Evolutionary conservation across 2,888 invertebrate genomes (phyloP).

Genomic region (Calameuta pallipes): DNA sequence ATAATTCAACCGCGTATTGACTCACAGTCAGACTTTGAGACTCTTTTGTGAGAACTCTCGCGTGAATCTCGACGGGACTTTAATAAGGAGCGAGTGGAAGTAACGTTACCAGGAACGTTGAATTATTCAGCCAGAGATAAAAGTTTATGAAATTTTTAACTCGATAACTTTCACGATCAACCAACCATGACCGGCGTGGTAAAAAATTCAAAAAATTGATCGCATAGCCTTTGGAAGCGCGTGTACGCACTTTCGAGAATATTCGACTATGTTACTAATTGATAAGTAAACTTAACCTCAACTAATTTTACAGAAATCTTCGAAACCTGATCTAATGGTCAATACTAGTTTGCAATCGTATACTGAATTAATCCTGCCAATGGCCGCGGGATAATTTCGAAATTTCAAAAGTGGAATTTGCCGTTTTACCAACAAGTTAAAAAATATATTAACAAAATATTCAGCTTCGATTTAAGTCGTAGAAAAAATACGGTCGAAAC

Average conservation of each 20-base stretch:
- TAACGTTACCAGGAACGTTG: not conserved
- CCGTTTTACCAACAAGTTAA: not conserved
- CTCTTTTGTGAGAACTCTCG: not conserved
- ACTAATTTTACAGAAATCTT: not conserved
- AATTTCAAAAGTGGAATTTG: not conserved
- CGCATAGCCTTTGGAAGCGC: not conserved
- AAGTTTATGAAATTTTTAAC: not conserved
- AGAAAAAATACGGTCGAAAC: not conserved
- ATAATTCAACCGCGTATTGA: not conserved
- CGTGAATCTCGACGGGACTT: not conserved
- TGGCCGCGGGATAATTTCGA: not conserved
- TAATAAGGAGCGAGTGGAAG: not conserved
- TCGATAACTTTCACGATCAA: not conserved
- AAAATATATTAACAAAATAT: not conserved
- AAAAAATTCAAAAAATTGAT: not conserved
- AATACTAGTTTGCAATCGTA: not conserved
- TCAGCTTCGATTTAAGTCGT: not conserved
- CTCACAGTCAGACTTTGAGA: not conserved
- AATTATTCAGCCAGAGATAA: not conserved
- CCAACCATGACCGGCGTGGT: not conserved
- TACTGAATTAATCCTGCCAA: not conserved
- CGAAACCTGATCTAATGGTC: not conserved
- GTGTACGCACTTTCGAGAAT: not conserved
- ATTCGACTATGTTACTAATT: not conserved
- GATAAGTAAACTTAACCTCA: not conserved